Conservation (phyloP, 2,113 vertebrate species). For the Cairina moschata region DNA sequence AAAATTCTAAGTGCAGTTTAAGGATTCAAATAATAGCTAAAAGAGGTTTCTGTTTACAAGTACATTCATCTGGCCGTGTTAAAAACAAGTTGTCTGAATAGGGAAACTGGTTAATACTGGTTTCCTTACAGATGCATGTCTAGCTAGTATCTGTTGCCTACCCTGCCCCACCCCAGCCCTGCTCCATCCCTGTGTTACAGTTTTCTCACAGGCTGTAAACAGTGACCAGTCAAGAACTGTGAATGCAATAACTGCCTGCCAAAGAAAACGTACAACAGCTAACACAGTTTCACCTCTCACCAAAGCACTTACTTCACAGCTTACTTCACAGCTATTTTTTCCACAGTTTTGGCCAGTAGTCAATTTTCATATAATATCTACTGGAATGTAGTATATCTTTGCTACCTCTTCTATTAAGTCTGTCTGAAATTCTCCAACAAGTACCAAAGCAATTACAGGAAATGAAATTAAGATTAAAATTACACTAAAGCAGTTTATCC, state of each 20-base stretch:
- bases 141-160: background rate
- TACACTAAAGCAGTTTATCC: background rate
- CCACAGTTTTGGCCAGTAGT: background rate
- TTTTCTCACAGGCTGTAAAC: background rate
- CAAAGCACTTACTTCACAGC: background rate
- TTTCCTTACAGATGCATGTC: background rate
- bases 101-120: background rate
- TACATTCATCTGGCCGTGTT: background rate
- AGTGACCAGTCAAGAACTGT: background rate
- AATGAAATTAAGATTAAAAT: background rate
- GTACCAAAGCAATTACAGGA: background rate
- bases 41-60: background rate
- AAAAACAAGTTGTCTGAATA: background rate
- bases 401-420: background rate
- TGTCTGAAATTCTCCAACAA: background rate
- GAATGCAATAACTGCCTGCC: background rate
- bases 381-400: background rate
- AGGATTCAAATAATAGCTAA: background rate
- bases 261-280: background rate
- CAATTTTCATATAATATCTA: background rate
- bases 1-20: background rate
- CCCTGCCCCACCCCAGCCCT: accelerated
- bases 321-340: background rate
- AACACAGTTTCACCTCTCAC: background rate
- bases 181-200: background rate